Evolutionary conservation across 2,888 invertebrate genomes (phyloP).

Genomic region (Drosophila antonietae): DNA sequence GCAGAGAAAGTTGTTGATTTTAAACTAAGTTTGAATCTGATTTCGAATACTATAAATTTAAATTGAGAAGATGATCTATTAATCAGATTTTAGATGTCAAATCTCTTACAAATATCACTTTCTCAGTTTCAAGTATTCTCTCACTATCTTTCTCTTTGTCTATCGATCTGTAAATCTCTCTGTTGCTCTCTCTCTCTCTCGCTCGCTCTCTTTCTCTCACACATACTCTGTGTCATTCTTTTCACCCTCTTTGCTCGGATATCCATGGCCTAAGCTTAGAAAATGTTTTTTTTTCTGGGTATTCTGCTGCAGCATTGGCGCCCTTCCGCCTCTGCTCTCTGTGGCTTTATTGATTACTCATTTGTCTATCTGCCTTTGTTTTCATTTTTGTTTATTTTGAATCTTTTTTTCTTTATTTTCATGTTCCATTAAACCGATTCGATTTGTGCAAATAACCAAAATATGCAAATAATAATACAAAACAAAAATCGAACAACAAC

Average conservation of each 20-base stretch:
- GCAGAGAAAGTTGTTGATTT: neutral
- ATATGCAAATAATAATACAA: slow-evolving; percentile 39
- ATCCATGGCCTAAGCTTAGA: slow-evolving; percentile 16
- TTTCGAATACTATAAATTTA: neutral
- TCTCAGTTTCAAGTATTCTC: neutral
- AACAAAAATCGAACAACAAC: slow-evolving; percentile 22
- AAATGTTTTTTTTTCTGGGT: neutral
- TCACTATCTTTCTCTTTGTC: neutral
- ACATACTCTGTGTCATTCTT: neutral
- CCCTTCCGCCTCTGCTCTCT: slow-evolving; percentile 23
- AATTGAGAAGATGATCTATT: neutral
- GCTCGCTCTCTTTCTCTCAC: neutral
- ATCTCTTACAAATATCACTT: neutral
- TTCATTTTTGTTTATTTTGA: slow-evolving; percentile 81
- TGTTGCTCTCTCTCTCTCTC: neutral
- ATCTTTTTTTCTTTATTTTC: slow-evolving; percentile 82
- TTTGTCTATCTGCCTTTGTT: slow-evolving; percentile 78
- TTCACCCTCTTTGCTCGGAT: slow-evolving; percentile 2
- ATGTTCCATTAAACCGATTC: slow-evolving; percentile 83
- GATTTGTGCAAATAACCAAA: slow-evolving; percentile 73
- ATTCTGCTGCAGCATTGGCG: slow-evolving; percentile 31
- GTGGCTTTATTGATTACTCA: slow-evolving; percentile 59
- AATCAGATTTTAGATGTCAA: neutral
- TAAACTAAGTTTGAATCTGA: neutral
- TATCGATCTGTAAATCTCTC: neutral